Percentiles rank a stretch among this genome's conserved stretches.
phyloP scores from a whole-genome alignment of 2,797 vertebrate species.

The Psittacula derbiana region DNA sequence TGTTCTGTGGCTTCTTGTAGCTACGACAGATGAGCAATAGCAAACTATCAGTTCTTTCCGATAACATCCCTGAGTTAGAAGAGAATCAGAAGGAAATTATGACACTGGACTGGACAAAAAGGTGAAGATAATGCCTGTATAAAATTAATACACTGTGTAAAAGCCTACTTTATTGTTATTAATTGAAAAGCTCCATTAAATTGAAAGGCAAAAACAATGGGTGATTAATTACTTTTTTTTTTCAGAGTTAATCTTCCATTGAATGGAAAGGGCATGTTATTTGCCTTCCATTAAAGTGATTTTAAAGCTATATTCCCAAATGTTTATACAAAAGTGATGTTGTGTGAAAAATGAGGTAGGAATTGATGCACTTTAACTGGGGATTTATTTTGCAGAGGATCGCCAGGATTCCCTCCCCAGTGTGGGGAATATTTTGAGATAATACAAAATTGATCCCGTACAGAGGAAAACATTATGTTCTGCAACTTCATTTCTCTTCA shows the following conservation, averaged over 20 bases:
- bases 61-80: neutral
- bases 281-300: neutral
- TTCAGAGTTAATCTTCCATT: slow-evolving; percentile 10
- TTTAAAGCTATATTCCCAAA: slow-evolving; percentile 17
- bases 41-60: neutral
- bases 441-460: neutral
- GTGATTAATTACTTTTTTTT: neutral
- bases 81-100: neutral
- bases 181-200: slow-evolving; percentile 25
- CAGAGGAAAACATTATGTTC: neutral
- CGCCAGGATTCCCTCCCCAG: neutral
- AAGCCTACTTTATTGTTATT: neutral
- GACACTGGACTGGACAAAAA: neutral
- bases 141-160: slow-evolving; percentile 29
- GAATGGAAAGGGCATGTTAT: neutral
- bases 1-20: neutral
- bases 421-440: neutral
- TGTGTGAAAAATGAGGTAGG: neutral
- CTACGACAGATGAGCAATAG: neutral
- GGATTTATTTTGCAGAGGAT: neutral
- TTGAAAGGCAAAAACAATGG: slow-evolving; percentile 1
- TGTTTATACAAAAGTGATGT: neutral
- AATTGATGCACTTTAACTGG: neutral
- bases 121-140: neutral
- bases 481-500: neutral